These are phyloP conservation scores for Drosophila setosimentum DNA, from an alignment of 2,888 invertebrate species.

Conservation along the genomic window DNA sequence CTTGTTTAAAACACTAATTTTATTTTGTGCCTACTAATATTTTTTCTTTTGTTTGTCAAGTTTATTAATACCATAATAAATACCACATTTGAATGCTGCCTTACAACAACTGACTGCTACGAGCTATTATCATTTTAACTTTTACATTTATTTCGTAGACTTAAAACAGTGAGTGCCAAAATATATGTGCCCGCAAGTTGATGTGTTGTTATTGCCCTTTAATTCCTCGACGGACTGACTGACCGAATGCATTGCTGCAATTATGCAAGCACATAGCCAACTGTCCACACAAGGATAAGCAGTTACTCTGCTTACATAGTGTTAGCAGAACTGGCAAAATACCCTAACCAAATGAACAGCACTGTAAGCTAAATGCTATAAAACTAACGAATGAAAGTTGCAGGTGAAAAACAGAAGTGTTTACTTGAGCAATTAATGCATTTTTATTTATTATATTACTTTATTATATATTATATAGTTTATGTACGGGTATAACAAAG, in stretches of 20 bases:
- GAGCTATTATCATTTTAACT: background rate
- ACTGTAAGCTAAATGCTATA: background rate
- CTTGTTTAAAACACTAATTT: too few species aligned
- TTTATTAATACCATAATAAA: background rate
- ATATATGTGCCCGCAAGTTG: slow-evolving; percentile 10
- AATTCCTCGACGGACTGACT: background rate
- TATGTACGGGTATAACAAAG: slow-evolving; percentile 16
- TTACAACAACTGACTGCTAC: slow-evolving; percentile 11
- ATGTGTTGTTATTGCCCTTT: slow-evolving; percentile 7
- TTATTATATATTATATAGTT: background rate
- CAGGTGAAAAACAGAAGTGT: background rate
- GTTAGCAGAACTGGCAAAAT: background rate
- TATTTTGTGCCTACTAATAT: background rate
- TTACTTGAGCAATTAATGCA: background rate
- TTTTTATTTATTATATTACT: background rate
- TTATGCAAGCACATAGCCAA: slow-evolving; percentile 19
- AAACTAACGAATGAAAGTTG: background rate
- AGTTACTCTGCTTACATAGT: slow-evolving; percentile 4
- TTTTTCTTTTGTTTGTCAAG: background rate
- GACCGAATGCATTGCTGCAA: slow-evolving; percentile 7
- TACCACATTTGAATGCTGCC: background rate
- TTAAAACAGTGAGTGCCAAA: slow-evolving; percentile 1
- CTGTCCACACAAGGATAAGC: background rate
- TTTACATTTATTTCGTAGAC: background rate
- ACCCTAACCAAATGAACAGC: background rate